Evolutionary conservation across 1,140 invertebrate genomes (phyloP).

Genomic region (Trichomalopsis sarcophagae): DNA sequence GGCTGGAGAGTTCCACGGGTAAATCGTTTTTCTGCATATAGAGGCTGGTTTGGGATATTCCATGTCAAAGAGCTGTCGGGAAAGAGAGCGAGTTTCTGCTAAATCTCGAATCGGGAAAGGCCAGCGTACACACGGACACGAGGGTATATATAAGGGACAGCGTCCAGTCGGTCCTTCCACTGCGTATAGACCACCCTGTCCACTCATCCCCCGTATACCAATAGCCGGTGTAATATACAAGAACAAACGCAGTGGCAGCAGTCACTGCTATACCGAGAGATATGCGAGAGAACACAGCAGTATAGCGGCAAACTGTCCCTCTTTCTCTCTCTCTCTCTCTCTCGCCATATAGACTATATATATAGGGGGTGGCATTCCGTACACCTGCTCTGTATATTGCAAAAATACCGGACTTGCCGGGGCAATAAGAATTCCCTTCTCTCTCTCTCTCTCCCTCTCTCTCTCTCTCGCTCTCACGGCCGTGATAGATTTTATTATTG

Average conservation of each 20-base stretch:
- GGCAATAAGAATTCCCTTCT: constrained; percentile 72
- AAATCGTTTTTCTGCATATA: too few species aligned
- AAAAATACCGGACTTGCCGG: constrained; percentile 71
- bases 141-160: not conserved
- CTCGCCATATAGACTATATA: not conserved
- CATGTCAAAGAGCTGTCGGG: too few species aligned
- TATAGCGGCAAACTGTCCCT: not conserved
- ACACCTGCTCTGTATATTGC: constrained; percentile 74
- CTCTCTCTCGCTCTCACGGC: constrained; percentile 58
- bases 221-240: not conserved
- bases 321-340: not conserved
- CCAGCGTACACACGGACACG: too few species aligned
- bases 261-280: not conserved
- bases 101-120: too few species aligned
- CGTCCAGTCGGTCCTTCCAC: not conserved
- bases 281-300: not conserved
- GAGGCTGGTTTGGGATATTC: too few species aligned
- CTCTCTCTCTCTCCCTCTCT: constrained; percentile 58
- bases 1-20: too few species aligned
- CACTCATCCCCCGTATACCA: not conserved
- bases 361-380: constrained; percentile 64
- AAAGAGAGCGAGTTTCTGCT: too few species aligned
- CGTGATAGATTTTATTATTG: constrained; percentile 71
- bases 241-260: constrained; percentile 2
- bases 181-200: not conserved